A percentile compares a stretch with the other conserved stretches of the same genome.
phyloP scores from a whole-genome alignment of 2,888 invertebrate species.

The Mythimna lalbum region DNA sequence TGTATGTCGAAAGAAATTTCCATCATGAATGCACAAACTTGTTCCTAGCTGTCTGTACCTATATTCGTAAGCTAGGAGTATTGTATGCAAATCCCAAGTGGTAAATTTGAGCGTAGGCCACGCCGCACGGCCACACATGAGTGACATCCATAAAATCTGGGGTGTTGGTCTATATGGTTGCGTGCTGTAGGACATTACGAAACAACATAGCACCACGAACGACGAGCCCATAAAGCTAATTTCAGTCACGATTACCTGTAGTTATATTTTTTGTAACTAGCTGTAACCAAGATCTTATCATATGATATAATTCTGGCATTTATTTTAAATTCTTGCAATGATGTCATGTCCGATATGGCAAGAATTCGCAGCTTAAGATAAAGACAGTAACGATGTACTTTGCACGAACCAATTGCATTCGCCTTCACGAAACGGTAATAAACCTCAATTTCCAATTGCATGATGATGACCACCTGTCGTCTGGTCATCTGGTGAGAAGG shows the following conservation, averaged over 20 bases:
- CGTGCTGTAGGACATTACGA: constrained; percentile 15
- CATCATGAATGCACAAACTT: constrained; percentile 52
- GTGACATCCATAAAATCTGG: constrained; percentile 59
- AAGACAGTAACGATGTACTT: constrained; percentile 29
- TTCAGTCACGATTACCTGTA: constrained; percentile 22
- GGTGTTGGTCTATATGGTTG: constrained; percentile 27
- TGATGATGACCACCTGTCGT: constrained; percentile 68
- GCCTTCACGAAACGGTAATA: constrained; percentile 44
- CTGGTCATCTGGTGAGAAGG: constrained; percentile 62
- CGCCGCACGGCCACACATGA: constrained; percentile 53
- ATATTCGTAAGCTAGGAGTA: constrained; percentile 54
- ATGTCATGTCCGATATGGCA: constrained; percentile 46
- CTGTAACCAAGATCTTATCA: constrained; percentile 10
- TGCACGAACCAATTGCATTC: constrained; percentile 32
- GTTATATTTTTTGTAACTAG: constrained; percentile 4
- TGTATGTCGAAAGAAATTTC: constrained; percentile 44
- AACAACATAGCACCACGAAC: constrained; percentile 16
- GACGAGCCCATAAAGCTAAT: constrained; percentile 7
- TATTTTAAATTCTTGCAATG: constrained; percentile 27
- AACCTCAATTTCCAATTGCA: constrained; percentile 62
- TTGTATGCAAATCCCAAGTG: constrained; percentile 76
- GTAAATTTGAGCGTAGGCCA: constrained; percentile 48
- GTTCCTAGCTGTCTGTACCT: constrained; percentile 32
- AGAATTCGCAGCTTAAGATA: constrained; percentile 45
- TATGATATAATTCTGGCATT: constrained; percentile 10